phyloP scores from a whole-genome alignment of 2,113 vertebrate species.

The Chaetura pelagica region DNA sequence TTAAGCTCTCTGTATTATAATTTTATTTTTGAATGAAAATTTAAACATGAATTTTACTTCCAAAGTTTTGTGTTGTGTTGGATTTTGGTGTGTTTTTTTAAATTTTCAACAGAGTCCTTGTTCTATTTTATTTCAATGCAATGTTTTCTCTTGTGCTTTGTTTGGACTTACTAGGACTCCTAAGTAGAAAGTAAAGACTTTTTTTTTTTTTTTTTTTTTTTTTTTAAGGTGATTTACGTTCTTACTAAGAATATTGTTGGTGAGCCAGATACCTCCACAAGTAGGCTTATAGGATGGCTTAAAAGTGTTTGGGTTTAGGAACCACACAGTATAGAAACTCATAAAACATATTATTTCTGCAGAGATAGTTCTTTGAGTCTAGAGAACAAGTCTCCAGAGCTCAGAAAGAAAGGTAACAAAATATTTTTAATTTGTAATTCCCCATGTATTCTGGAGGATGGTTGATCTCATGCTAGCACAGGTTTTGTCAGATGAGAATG shows the following conservation, averaged over 20 bases:
- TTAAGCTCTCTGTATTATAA: neutral
- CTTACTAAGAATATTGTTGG: neutral
- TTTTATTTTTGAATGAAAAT: neutral
- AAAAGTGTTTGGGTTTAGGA: neutral
- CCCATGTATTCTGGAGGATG: neutral
- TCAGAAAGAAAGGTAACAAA: neutral
- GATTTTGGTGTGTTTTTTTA: neutral
- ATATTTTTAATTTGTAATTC: neutral
- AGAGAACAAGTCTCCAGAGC: neutral
- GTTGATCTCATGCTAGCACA: neutral
- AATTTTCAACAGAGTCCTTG: neutral
- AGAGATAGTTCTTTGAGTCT: neutral
- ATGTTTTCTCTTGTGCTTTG: neutral
- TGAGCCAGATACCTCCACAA: neutral
- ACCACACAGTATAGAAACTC: neutral
- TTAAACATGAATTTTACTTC: neutral
- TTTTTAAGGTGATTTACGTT: neutral
- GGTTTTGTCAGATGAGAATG: neutral
- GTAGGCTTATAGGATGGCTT: neutral
- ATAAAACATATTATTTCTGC: neutral
- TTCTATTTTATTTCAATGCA: neutral
- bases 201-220: neutral
- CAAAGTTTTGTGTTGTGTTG: neutral
- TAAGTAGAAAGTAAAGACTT: neutral
- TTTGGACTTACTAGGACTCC: neutral